Evolutionary conservation across 2,888 invertebrate species (phyloP), one percentile per base, ranked within the genome.

Genomic region (Norana najaformis): DNA sequence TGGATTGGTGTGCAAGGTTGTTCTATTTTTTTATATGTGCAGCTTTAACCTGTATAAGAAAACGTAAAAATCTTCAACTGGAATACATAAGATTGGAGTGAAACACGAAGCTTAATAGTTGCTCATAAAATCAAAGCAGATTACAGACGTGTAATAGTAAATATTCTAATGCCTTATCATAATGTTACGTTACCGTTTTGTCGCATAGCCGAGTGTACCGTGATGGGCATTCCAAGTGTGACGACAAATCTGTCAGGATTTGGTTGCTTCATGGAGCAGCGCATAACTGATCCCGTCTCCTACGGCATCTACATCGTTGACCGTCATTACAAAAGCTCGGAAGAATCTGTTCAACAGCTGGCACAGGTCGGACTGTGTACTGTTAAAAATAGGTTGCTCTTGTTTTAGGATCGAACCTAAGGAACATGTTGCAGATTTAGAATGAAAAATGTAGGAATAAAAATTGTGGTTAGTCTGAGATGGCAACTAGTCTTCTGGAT

Each of bases 261-360:
- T 95, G 99, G 99, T 6, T 99, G 99, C 94, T 99, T 99, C 95
- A 99, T 99, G 98, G 97, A 98, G 93, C 98, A 99, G 93, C 98
- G 99, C 94, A 97, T 99, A 91, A 97, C 98, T 0, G 99, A 99
- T 95, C 99, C 99, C 0, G 97, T 97, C 96, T 98, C 98, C 3
- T 99, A 99, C 94, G 99, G 99, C 89, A 99, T 99, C 93, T 99
- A 99, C 95, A 98, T 99, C 85, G 98, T 99, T 35, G 99, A 99
- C 95, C 96, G 99, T 30, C 96, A 98, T 90, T 97, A 96, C 95
- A 98, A 98, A 92, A 97, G 97, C 8, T 95, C 98, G 0, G 98
- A 99, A 94, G 97, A 97, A 89, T 97, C 98, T 53, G 97, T 99
- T 4, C 97, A 97, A 92, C 98, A 99, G 94, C 95, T 99, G 38